A percentile compares a stretch with the other conserved stretches of the same genome.
These are phyloP conservation scores for Rotaria sp. DNA, from an alignment of 2,888 invertebrate genomes.

Conservation along the genomic window DNA sequence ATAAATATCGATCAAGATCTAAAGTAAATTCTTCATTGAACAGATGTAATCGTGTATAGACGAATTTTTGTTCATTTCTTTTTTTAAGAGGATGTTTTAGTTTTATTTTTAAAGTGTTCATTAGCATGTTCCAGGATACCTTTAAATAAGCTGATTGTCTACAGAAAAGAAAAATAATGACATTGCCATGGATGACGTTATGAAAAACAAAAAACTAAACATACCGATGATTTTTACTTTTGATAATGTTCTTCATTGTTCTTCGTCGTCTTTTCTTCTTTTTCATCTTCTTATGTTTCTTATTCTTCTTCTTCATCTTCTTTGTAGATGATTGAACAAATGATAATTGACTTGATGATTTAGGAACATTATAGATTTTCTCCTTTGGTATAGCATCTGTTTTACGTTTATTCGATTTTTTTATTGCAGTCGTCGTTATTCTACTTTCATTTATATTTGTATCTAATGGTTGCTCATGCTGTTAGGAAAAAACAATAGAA, in stretches of 20 bases:
- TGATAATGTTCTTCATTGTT: not conserved
- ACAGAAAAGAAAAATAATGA: not conserved
- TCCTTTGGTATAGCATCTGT: not conserved
- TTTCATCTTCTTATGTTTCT: too few species aligned
- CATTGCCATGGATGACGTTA: not conserved
- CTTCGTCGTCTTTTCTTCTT: too few species aligned
- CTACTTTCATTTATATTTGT: not conserved
- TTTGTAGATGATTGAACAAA: too few species aligned
- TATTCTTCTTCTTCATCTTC: too few species aligned
- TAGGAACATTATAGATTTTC: not conserved
- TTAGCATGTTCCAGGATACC: not conserved
- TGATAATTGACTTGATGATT: not conserved
- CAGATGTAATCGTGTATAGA: not conserved
- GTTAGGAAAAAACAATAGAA: too few species aligned
- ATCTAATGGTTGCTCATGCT: not conserved
- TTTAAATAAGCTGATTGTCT: not conserved
- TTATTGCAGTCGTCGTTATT: not conserved
- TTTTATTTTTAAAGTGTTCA: not conserved
- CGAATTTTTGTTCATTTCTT: not conserved
- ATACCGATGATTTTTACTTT: not conserved
- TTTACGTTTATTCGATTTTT: not conserved
- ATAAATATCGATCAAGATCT: not conserved
- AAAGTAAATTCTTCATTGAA: not conserved
- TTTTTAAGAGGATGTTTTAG: not conserved
- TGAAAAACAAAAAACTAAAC: not conserved